Conservation (phyloP, 1,140 invertebrate species). For the Drosophila miranda region DNA sequence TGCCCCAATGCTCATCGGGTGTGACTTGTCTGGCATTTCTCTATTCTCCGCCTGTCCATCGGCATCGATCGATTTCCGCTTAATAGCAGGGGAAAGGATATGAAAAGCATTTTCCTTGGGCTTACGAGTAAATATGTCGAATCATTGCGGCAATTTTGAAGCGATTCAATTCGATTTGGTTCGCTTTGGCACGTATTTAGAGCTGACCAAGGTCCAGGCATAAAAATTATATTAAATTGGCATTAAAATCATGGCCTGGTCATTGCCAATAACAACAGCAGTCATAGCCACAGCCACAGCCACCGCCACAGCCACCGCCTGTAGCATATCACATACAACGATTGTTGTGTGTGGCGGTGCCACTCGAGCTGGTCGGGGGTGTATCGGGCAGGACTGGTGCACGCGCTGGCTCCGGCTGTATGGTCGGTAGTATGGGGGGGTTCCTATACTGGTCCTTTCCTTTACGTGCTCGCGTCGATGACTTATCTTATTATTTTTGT, state of each 20-base stretch:
- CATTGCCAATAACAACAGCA: conserved; percentile 35
- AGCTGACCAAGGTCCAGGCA: conserved; percentile 49
- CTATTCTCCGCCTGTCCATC: neutral
- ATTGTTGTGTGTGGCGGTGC: too few species aligned
- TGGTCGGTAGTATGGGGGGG: too few species aligned
- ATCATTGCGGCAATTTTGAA: conserved; percentile 63
- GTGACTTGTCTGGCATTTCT: neutral
- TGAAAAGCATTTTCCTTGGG: conserved; percentile 13
- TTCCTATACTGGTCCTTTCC: too few species aligned
- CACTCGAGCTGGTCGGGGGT: too few species aligned
- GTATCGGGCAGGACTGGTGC: too few species aligned
- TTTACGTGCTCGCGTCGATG: too few species aligned
- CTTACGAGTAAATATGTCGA: conserved; percentile 61
- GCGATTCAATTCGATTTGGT: conserved; percentile 40
- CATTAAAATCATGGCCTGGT: conserved; percentile 68
- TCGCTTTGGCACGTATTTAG: conserved; percentile 62
- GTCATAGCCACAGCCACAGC: neutral
- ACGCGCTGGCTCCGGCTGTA: too few species aligned
- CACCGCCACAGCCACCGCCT: too few species aligned
- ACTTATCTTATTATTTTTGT: too few species aligned
- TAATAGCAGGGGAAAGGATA: conserved; percentile 10
- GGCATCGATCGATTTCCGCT: conserved; percentile 47
- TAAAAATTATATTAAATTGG: conserved; percentile 75
- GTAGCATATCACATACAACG: too few species aligned
- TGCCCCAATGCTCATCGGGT: neutral